Conservation (phyloP, 2,113 vertebrate genomes). For the Coptodon bakossiorum region DNA sequence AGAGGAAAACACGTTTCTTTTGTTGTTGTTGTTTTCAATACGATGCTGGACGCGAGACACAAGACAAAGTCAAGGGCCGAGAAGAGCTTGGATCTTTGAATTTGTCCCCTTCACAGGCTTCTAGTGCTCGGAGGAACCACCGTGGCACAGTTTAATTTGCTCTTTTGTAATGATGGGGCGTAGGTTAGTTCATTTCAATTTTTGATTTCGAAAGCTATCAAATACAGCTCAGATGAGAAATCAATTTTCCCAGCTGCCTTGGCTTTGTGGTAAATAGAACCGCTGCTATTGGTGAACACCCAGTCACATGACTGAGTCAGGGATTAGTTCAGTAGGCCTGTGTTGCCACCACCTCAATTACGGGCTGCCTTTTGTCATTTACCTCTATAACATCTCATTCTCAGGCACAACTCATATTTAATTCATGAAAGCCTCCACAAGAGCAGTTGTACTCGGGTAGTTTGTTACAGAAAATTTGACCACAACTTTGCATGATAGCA, state of each 20-base stretch:
- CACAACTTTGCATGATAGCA: slow-evolving; percentile 77
- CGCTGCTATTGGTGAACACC: slow-evolving; percentile 78
- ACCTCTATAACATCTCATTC: slow-evolving; percentile 99
- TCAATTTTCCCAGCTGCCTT: slow-evolving; percentile 99
- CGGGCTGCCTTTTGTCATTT: slow-evolving; percentile 99
- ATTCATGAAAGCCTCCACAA: slow-evolving; percentile 97
- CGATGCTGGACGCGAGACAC: neutral
- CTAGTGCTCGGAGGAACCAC: slow-evolving; percentile 80
- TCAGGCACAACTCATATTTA: slow-evolving; percentile 99
- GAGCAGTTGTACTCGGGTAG: slow-evolving; percentile 93
- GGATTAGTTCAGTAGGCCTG: slow-evolving; percentile 97
- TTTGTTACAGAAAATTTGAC: slow-evolving; percentile 88
- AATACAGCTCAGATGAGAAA: slow-evolving; percentile 99
- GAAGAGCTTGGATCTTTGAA: slow-evolving; percentile 76
- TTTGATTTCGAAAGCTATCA: slow-evolving; percentile 99
- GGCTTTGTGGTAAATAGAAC: slow-evolving; percentile 84
- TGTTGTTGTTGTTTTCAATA: neutral
- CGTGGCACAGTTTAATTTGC: slow-evolving; percentile 95
- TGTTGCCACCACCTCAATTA: slow-evolving; percentile 98
- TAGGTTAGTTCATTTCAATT: slow-evolving; percentile 99
- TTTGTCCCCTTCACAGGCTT: slow-evolving; percentile 86
- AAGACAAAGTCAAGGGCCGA: neutral
- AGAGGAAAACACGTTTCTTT: neutral
- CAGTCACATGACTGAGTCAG: slow-evolving; percentile 83
- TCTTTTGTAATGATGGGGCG: slow-evolving; percentile 97